Evolutionary conservation across 2,113 vertebrate genomes (phyloP).

Genomic region (Cyrtonyx montezumae): DNA sequence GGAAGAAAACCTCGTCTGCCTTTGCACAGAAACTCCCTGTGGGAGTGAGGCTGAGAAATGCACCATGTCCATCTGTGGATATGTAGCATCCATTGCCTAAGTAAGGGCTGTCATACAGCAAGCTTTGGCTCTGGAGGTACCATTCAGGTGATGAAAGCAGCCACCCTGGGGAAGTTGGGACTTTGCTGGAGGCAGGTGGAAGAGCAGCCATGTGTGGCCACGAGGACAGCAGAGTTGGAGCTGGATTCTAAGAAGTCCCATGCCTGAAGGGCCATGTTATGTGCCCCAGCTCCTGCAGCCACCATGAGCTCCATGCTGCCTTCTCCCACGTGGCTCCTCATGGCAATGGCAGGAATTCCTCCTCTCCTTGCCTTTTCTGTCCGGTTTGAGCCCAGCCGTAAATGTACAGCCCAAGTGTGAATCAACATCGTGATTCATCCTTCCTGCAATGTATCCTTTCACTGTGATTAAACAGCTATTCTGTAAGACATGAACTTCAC

Average conservation of each 20-base stretch:
- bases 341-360: neutral
- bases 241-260: neutral
- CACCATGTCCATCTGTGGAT: neutral
- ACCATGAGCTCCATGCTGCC: neutral
- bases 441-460: constrained; percentile 29
- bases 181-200: neutral
- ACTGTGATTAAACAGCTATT: constrained; percentile 45
- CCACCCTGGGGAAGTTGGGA: neutral
- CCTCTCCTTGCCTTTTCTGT: neutral
- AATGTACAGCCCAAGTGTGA: constrained; percentile 21
- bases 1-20: constrained; percentile 21
- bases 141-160: neutral
- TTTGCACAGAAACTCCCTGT: neutral
- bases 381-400: neutral
- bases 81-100: neutral
- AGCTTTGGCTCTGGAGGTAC: neutral
- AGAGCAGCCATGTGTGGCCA: neutral
- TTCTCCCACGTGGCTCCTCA: neutral
- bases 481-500: constrained; percentile 55
- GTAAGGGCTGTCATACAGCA: accelerated
- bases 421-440: constrained; percentile 29
- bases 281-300: neutral
- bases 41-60: neutral
- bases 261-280: accelerated
- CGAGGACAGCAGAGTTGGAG: accelerated